Conservation (phyloP, 35 echinoderm and acorn worm genomes). For the Apostichopus japonicus region DNA sequence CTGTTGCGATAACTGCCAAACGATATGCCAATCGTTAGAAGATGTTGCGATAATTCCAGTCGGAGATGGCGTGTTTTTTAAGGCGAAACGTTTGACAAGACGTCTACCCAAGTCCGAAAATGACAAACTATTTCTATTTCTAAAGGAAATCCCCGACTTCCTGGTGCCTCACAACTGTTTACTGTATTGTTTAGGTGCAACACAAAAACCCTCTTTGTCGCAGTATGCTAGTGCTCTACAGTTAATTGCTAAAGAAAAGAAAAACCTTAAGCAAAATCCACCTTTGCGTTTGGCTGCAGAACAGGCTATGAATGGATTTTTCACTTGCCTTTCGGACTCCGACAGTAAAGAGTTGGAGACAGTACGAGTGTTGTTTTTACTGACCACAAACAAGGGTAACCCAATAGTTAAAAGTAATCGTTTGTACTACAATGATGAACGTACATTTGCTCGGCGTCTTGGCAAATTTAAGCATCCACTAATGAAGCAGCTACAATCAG, state of each 20-base stretch:
- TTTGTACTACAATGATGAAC: slow-evolving; percentile 38
- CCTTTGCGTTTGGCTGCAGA: neutral
- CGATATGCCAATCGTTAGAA: neutral
- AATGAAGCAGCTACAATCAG: neutral
- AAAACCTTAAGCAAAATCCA: neutral
- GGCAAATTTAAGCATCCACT: neutral
- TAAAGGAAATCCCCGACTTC: neutral
- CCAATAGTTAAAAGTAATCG: neutral
- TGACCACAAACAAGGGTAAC: neutral
- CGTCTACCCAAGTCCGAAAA: slow-evolving; percentile 28
- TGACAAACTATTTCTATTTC: neutral
- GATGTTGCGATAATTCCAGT: neutral
- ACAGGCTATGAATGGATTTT: slow-evolving; percentile 34
- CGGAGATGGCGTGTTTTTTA: neutral
- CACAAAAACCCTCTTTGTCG: neutral
- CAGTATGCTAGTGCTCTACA: slow-evolving; percentile 25
- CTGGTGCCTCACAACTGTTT: neutral
- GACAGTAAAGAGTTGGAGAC: neutral
- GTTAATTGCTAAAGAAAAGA: neutral
- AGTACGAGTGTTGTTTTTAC: neutral
- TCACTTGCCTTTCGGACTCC: neutral
- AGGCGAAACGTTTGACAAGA: slow-evolving; percentile 27
- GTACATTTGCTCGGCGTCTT: neutral
- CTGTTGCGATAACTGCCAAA: neutral
- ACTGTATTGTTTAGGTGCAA: slow-evolving; percentile 19